A percentile compares a stretch with the other conserved stretches of the same genome.
These are phyloP conservation scores for Petrocephalus microphthalmus DNA, from an alignment of 2,113 vertebrate species.

Conservation along the genomic window DNA sequence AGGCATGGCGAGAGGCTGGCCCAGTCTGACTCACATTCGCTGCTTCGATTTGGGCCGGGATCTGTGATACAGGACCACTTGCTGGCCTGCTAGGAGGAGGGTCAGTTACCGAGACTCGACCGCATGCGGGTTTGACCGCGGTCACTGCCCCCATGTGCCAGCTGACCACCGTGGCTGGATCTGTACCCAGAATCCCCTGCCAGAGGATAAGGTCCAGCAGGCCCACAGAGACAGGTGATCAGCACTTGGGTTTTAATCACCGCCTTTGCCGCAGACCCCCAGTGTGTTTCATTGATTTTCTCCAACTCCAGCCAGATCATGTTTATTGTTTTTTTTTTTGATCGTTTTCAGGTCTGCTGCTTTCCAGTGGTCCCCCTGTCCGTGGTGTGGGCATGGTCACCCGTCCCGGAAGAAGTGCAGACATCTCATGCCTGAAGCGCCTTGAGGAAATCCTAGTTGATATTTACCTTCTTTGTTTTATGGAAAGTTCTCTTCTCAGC, in stretches of 20 bases:
- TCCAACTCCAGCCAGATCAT: not conserved
- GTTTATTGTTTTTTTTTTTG: not conserved
- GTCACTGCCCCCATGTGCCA: not conserved
- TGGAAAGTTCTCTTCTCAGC: not conserved
- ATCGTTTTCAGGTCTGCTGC: not conserved
- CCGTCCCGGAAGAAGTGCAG: not conserved
- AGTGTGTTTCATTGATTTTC: slow-evolving; percentile 6
- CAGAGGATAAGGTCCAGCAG: not conserved
- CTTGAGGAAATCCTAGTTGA: not conserved
- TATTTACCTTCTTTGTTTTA: not conserved
- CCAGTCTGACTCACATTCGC: not conserved
- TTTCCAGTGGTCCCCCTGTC: not conserved
- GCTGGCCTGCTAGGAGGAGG: not conserved
- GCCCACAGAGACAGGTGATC: not conserved
- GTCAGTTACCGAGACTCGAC: not conserved
- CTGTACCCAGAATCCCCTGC: not conserved
- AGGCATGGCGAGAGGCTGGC: not conserved
- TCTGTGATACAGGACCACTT: not conserved
- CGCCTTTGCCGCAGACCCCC: not conserved
- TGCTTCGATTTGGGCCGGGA: not conserved
- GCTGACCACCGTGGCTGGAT: not conserved
- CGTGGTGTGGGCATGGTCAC: not conserved
- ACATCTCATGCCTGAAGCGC: not conserved
- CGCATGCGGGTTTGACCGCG: not conserved
- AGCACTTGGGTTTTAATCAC: slow-evolving; percentile 18